Evolutionary conservation across 2,113 vertebrate genomes (phyloP), one percentile per base, ranked within the genome.

Genomic region (Microcebus tavaratra): DNA sequence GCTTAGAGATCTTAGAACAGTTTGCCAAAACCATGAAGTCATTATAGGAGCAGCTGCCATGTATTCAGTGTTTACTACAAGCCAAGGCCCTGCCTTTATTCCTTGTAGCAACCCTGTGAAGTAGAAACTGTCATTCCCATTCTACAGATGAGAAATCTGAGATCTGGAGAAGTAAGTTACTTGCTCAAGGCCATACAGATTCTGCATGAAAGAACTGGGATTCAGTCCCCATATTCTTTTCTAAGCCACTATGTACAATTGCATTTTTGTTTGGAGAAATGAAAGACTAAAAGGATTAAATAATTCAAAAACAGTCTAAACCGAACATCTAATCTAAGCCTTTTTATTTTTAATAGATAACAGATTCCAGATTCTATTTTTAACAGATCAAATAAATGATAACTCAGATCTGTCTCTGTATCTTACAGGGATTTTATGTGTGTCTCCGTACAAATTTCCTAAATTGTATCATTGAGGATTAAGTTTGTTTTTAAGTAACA

Each of bases 401-500:
- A 94, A 65, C 45, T 93, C 11, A 20, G 6, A 8, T 90, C 53
- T 97, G 88, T 70, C 68, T 90, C 50, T 81, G 8, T 72, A 72
- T 48, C 45, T 87, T 45, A 57, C 17, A 12, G 75, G 88, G 67
- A 73, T 53, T 75, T 3, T 45, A 27, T 45, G 68, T 75, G 4
- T 65, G 45, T 82, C 57, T 88, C 11, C 23, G 2, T 87, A 17
- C 70, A 67, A 48, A 85, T 72, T 86, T 72, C n/a, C 79, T 88
- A 83, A 94, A 84, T 87, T 73, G 8, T 86, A 12, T 94, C 36
- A 39, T 53, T 95, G 73, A 72, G 29, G 13, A 20, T 76, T 87
- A 59, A 78, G 14, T 83, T 95, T 81, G 20, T 88, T 89, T 94
- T 48, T 53, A 82, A 94, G 34, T 95, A 95, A 59, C 57, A 83